phyloP scores from a whole-genome alignment of 2,113 vertebrate genomes.

The Myrmecobius fasciatus region DNA sequence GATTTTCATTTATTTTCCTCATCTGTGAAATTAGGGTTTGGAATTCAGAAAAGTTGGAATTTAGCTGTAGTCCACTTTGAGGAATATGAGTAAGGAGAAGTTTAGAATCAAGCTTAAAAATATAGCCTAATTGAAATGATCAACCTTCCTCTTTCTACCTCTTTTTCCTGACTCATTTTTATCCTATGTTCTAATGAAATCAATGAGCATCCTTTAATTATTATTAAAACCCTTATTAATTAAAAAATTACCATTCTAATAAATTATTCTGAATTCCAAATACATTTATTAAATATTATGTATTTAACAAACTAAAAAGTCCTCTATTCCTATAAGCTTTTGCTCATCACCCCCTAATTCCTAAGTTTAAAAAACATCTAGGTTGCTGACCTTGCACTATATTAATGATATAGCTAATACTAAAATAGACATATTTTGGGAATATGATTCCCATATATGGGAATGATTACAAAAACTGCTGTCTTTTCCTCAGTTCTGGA shows the following conservation, averaged over 20 bases:
- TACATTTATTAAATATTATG: not conserved
- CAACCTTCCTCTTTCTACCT: not conserved
- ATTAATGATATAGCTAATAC: not conserved
- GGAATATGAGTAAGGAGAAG: not conserved
- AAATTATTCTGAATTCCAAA: not conserved
- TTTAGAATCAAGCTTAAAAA: not conserved
- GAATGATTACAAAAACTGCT: not conserved
- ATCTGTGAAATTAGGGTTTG: not conserved
- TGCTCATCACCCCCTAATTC: not conserved
- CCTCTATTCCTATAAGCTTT: not conserved
- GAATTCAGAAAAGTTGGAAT: not conserved
- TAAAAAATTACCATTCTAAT: not conserved
- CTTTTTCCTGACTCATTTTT: not conserved
- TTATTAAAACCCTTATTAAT: not conserved
- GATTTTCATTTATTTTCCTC: not conserved
- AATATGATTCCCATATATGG: not conserved
- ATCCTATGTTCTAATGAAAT: not conserved
- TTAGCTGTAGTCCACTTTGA: not conserved
- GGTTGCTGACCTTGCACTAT: not conserved
- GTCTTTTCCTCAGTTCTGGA: not conserved
- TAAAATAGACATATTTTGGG: not conserved
- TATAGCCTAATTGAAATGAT: not conserved
- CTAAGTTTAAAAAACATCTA: not conserved
- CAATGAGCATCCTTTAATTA: not conserved
- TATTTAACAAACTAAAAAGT: not conserved